Percentiles rank a stretch among this genome's conserved stretches.
Evolutionary conservation across 2,888 invertebrate genomes (phyloP).

Genomic region (Bruchidius siliquastri): DNA sequence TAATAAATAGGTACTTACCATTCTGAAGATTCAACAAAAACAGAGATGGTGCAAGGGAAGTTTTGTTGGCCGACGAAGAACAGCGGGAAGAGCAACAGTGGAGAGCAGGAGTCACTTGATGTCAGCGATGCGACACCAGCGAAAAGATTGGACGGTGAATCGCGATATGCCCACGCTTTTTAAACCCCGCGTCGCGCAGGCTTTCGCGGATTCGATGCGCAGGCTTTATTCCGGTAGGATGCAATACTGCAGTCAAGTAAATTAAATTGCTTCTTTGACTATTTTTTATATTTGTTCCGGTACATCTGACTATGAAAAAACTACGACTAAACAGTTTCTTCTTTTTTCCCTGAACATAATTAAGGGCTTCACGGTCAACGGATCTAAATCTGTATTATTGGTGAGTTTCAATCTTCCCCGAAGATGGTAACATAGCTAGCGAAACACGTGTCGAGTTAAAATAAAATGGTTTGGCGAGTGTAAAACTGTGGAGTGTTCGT

Average conservation of each 20-base stretch:
- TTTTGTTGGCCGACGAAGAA: slow-evolving; percentile 17
- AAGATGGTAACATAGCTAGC: no score
- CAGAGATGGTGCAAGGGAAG: slow-evolving; percentile 10
- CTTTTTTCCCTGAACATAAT: no score
- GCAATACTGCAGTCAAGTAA: neutral
- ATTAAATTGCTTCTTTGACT: no score
- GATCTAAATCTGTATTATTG: no score
- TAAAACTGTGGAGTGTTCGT: no score
- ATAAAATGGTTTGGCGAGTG: no score
- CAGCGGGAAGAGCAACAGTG: slow-evolving; percentile 6
- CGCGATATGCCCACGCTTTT: neutral
- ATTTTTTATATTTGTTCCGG: no score
- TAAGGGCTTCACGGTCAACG: no score
- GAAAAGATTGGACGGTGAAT: slow-evolving; percentile 15
- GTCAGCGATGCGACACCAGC: slow-evolving; percentile 41
- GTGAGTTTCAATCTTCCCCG: no score
- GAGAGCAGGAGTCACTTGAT: slow-evolving; percentile 29
- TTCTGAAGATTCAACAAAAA: neutral
- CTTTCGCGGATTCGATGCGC: neutral
- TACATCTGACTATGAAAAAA: no score
- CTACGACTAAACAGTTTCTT: no score
- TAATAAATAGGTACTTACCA: neutral
- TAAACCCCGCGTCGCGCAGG: neutral
- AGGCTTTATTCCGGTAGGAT: neutral
- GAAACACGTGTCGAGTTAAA: no score